These are phyloP conservation scores for Poicephalus meyeri DNA, from an alignment of 2,113 vertebrate genomes.

Conservation along the genomic window DNA sequence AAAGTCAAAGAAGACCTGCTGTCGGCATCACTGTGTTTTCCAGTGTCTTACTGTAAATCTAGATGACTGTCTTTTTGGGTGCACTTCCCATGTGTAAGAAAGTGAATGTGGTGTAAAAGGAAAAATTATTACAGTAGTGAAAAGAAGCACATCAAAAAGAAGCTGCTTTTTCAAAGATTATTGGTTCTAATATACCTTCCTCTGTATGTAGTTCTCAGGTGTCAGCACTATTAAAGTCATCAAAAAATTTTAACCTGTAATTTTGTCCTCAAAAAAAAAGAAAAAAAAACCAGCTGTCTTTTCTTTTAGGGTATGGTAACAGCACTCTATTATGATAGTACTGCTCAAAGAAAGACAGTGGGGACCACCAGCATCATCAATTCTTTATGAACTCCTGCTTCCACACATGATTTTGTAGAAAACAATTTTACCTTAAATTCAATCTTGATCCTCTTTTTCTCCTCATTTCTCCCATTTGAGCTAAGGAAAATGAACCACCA, in stretches of 20 bases:
- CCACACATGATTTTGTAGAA: background rate
- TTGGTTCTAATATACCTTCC: background rate
- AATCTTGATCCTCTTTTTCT: background rate
- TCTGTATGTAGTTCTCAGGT: background rate
- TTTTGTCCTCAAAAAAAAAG: background rate
- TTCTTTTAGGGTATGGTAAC: background rate
- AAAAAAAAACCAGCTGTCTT: accelerated
- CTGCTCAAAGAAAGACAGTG: background rate
- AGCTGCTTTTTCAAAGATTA: background rate
- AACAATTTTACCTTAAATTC: background rate
- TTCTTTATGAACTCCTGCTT: background rate
- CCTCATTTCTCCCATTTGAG: background rate
- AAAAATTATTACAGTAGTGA: background rate
- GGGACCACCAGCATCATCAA: background rate
- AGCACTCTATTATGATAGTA: background rate
- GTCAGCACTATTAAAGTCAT: background rate
- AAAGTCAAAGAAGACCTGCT: background rate
- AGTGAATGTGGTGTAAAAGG: background rate
- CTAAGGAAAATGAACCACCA: background rate
- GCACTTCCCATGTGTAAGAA: background rate
- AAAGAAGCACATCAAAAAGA: background rate
- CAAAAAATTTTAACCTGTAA: background rate
- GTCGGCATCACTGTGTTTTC: background rate
- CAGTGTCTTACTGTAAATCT: background rate
- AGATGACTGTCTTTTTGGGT: background rate